Evolutionary conservation across 2,113 vertebrate species (phyloP).

Genomic region (Brienomyrus longianalis): DNA sequence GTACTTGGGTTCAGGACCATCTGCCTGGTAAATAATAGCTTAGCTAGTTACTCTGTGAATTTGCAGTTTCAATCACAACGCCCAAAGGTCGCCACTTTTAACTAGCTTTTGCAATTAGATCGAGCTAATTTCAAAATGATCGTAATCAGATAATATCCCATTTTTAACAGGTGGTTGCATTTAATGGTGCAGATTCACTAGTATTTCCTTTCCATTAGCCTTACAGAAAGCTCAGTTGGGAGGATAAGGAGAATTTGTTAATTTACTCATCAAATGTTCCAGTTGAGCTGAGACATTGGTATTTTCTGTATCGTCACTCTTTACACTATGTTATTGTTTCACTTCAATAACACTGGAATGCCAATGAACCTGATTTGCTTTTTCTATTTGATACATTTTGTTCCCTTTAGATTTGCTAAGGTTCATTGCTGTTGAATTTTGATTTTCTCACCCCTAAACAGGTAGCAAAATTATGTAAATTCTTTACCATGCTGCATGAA

Average conservation of each 20-base stretch:
- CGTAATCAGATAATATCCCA: neutral
- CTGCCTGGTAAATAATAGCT: neutral
- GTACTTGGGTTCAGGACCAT: neutral
- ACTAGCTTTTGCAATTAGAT: neutral
- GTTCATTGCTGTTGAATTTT: neutral
- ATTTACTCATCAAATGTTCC: neutral
- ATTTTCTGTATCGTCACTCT: neutral
- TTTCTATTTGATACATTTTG: neutral
- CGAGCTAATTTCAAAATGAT: neutral
- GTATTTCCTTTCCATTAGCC: neutral
- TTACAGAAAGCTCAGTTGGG: neutral
- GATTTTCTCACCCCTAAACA: neutral
- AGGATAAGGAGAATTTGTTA: neutral
- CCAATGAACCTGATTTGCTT: neutral
- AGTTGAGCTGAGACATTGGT: neutral
- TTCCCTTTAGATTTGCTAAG: neutral
- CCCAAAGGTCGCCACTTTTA: neutral
- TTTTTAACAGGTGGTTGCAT: neutral
- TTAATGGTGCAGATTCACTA: neutral
- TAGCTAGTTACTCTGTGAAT: neutral
- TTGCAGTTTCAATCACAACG: neutral
- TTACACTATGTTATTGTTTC: neutral
- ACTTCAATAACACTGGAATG: neutral
- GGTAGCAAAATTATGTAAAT: neutral
- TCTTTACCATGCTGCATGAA: neutral